A percentile compares a stretch with the other conserved stretches of the same genome.
phyloP scores from a whole-genome alignment of 2,113 vertebrate species.

The Bujurquina vittata region DNA sequence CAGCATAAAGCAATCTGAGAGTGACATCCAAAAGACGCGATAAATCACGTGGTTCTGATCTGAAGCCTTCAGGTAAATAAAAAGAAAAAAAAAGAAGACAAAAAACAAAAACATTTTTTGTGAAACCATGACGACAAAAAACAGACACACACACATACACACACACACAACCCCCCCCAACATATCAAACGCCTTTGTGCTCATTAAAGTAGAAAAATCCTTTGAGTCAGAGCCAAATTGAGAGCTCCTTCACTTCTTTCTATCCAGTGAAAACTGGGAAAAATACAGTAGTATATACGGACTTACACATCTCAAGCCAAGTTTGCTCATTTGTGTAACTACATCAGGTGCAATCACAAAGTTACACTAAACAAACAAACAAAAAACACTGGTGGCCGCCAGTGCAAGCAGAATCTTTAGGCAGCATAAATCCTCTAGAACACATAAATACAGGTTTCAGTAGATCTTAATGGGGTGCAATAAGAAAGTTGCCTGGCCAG shows the following conservation, averaged over 20 bases:
- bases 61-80: not conserved
- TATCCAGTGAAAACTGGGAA: slow-evolving; percentile 50
- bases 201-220: not conserved
- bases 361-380: too few relatives aligned
- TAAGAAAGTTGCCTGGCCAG: too few relatives aligned
- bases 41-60: too few relatives aligned
- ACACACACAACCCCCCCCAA: too few relatives aligned
- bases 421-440: too few relatives aligned
- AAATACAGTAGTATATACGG: slow-evolving; percentile 51
- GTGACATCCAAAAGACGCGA: too few relatives aligned
- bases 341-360: too few relatives aligned
- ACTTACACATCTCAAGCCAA: slow-evolving; percentile 15
- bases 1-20: too few relatives aligned
- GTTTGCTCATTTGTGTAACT: not conserved
- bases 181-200: slow-evolving; percentile 21
- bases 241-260: slow-evolving; percentile 1
- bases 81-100: not conserved
- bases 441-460: too few relatives aligned
- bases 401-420: too few relatives aligned
- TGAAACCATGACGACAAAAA: not conserved
- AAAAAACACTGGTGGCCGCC: too few relatives aligned
- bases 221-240: not conserved
- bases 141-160: not conserved
- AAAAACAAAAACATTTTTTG: not conserved
- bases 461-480: too few relatives aligned